phyloP scores from a whole-genome alignment of 2,888 invertebrate species.

The Pheosia gnoma region DNA sequence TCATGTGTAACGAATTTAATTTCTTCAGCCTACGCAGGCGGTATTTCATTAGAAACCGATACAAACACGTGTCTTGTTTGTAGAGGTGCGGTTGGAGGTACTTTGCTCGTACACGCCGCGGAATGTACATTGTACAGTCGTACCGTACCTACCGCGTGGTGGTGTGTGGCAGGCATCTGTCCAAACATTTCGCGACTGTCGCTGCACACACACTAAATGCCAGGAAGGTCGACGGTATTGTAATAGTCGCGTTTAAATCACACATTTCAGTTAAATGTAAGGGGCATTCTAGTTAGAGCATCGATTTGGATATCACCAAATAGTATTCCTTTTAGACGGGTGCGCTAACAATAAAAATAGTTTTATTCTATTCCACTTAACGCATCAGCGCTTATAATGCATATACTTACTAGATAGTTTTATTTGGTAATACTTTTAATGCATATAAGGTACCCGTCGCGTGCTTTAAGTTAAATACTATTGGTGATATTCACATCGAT shows the following conservation, averaged over 20 bases:
- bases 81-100: slow-evolving; percentile 47
- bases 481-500: too few species aligned
- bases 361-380: too few species aligned
- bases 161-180: slow-evolving; percentile 57
- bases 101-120: slow-evolving; percentile 55
- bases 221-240: slow-evolving; percentile 41
- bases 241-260: slow-evolving; percentile 32
- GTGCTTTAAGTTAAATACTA: too few species aligned
- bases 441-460: too few species aligned
- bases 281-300: too few species aligned
- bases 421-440: too few species aligned
- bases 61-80: slow-evolving; percentile 68
- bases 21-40: slow-evolving; percentile 41
- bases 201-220: slow-evolving; percentile 42
- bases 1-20: slow-evolving; percentile 52
- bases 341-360: too few species aligned
- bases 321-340: too few species aligned
- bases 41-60: slow-evolving; percentile 62
- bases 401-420: too few species aligned
- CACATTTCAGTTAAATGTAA: slow-evolving; percentile 21
- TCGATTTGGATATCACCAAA: too few species aligned
- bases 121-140: slow-evolving; percentile 37
- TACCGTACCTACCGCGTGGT: slow-evolving; percentile 2
- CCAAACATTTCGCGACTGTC: slow-evolving; percentile 51
- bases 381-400: too few species aligned